These are phyloP conservation scores for Drosophila multiciliata DNA, from an alignment of 2,888 invertebrate species.

Conservation along the genomic window DNA sequence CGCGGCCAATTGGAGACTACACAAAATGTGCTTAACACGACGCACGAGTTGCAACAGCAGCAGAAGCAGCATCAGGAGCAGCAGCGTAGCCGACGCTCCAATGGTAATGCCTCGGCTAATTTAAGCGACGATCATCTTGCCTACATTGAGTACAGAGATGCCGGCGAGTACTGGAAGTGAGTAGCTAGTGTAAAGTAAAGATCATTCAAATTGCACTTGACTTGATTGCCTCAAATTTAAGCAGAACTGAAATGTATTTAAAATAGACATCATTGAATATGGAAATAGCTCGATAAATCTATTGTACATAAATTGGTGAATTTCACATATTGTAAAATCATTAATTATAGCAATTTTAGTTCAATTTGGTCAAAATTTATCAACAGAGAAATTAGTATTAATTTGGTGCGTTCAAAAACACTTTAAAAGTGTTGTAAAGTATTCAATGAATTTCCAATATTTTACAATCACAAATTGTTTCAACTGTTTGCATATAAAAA, in stretches of 20 bases:
- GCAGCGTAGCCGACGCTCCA: conserved; percentile 37
- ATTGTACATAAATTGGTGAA: background rate
- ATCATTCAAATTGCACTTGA: background rate
- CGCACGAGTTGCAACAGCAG: conserved; percentile 67
- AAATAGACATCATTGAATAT: background rate
- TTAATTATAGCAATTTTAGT: background rate
- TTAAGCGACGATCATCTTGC: conserved; percentile 86
- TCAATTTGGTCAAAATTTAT: background rate
- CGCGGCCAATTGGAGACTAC: conserved; percentile 76
- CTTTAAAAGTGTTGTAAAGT: background rate
- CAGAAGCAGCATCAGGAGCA: conserved; percentile 37
- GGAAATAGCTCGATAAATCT: background rate
- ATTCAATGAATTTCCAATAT: too few relatives aligned
- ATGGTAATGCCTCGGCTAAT: conserved; percentile 65
- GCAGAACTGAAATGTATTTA: background rate
- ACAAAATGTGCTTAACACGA: conserved; percentile 79
- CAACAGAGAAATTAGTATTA: background rate
- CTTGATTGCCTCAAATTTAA: background rate
- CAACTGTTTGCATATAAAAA: background rate
- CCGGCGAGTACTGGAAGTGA: conserved; percentile 94
- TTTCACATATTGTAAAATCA: background rate
- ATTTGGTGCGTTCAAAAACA: background rate
- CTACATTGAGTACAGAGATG: conserved; percentile 90
- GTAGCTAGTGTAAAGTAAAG: conserved; percentile 82
- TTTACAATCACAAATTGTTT: background rate